Evolutionary conservation across 1,140 invertebrate genomes (phyloP), one percentile per base, ranked within the genome.

Genomic region (Aethina tumida): DNA sequence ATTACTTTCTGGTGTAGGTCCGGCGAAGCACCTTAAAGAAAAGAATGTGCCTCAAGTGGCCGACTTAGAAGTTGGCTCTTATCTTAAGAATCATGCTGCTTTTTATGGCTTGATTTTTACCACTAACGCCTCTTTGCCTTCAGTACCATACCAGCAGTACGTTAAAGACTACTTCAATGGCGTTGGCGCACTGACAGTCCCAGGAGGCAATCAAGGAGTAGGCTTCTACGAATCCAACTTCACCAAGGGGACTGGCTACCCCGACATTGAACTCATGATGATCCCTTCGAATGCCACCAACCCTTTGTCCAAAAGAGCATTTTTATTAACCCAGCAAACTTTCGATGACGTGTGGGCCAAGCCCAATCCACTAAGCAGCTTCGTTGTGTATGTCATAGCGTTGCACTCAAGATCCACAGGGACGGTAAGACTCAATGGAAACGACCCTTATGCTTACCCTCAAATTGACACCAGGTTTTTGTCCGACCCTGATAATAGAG

Each of bases 11-110:
- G 74, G 74, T n/a, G 62, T 75, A 13, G 72, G 74, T 26, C 66
- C 71, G 0, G 53, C 48, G 31, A 44, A 63, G 3, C 61, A 74
- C 39, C 53, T 75, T 2, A 36, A 56, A 28, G 26, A 54, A 17
- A 28, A 60, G 2, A 42, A 64, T 0, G 62, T 74, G 16, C 15
- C 49, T 0, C 34, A 68, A 0, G 22, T 65, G 0, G 13, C 44
- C 1, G 65, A 78, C 18, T 50, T 79, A 0, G n/a, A 73, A 0
- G 75, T 83, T 0, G 79, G 89, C 0, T 66, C 81, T 27, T 92
- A 91, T 61, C 66, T 92, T 0, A 83, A 88, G 61, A 85, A 90
- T 58, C 87, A 92, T 53, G 89, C 8, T 83, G 79, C 0, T 58
- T 85, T 0, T 84, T 84, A 0, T n/a, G n/a, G n/a, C n/a, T 59